phyloP scores from a whole-genome alignment of 2,113 vertebrate species.

The Neotragus moschatus region DNA sequence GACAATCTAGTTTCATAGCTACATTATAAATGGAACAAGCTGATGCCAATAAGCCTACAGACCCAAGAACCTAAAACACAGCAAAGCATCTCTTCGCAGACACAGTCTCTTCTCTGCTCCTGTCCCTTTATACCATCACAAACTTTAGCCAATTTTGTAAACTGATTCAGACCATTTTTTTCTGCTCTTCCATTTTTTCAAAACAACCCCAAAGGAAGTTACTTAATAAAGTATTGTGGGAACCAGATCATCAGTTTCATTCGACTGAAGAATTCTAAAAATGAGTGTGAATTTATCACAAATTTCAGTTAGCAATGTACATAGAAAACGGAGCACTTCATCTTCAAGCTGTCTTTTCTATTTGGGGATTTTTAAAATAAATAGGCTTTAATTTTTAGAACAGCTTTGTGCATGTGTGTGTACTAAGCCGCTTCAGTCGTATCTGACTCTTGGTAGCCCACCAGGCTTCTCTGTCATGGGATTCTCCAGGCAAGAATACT shows the following conservation, averaged over 20 bases:
- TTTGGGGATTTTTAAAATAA: background rate
- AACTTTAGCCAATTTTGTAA: background rate
- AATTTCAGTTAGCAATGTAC: background rate
- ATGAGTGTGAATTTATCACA: background rate
- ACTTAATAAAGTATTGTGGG: background rate
- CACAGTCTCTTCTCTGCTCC: background rate
- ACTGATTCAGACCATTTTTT: background rate
- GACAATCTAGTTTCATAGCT: background rate
- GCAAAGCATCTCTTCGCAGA: background rate
- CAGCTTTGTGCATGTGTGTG: background rate
- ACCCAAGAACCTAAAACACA: background rate
- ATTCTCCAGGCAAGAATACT: background rate
- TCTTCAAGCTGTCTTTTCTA: background rate
- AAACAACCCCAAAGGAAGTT: background rate
- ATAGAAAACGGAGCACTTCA: background rate
- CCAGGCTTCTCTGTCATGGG: background rate
- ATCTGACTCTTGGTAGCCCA: background rate
- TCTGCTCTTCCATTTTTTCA: background rate
- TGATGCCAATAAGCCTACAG: background rate
- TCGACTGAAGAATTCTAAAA: background rate
- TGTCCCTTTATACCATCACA: background rate
- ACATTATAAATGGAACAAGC: background rate
- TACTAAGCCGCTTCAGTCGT: background rate
- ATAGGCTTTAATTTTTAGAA: background rate
- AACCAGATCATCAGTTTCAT: background rate